Evolutionary conservation across 2,113 vertebrate species (phyloP), one percentile per base, ranked within the genome.

Genomic region (Triplophysa rosa): DNA sequence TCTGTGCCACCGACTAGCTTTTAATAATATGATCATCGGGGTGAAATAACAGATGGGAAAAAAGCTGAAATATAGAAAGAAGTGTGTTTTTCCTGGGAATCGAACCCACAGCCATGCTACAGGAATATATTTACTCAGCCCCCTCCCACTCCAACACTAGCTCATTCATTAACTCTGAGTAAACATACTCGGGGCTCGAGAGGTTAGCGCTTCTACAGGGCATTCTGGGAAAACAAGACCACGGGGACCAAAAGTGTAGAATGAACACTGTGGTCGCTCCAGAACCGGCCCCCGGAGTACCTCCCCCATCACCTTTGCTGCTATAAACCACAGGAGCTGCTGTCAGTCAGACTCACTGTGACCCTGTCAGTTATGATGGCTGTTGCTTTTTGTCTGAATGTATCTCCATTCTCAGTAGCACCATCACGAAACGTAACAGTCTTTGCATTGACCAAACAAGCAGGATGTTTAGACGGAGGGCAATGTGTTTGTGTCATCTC

Each of bases 121-220:
- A 52, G 49, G 4, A 17, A 52, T 17, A 52, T 52, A 75, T 75
- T 64, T 49, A 64, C 29, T 69, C 83, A 49, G 11, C 62, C 52
- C 42, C 63, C 84, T 86, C 84, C 85, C 86, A 81, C 81, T 86
- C 89, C 84, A 89, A 83, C 89, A 91, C 87, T 90, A 88, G 88
- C 88, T 89, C 88, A 92, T 92, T 93, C 91, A 92, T 92, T 93
- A 92, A 92, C 90, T 90, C 86, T 89, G 88, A 88, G 87, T 90
- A 91, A 93, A 93, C 89, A 93, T 86, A 82, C 62, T 47, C 6
- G 17, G 37, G 56, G 37, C 74, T 65, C 12, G 40, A 81, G 71
- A 68, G 73, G 79, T 75, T 80, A 80, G 49, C 16, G 64, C 52
- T 73, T 80, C 71, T 81, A 74, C 72, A 66, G 42, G 79, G 54